Conservation (phyloP, 2,113 vertebrate species). For the Ardeotis arabs region DNA sequence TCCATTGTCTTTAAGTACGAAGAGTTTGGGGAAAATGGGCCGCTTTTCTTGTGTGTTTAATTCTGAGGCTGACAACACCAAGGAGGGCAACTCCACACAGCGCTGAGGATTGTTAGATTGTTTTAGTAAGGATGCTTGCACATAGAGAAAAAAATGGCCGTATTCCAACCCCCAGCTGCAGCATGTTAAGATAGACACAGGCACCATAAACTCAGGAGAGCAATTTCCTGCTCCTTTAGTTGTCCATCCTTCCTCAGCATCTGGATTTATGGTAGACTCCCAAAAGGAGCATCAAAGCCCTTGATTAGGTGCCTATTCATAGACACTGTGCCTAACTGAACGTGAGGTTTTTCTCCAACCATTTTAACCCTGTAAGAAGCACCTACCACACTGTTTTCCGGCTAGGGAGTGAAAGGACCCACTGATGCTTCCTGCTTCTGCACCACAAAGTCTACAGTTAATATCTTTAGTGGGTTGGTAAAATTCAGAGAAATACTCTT, state of each 20-base stretch:
- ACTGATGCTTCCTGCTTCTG: background rate
- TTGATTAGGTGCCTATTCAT: background rate
- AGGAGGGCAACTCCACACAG: background rate
- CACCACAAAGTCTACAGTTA: too few relatives aligned
- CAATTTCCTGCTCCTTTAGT: background rate
- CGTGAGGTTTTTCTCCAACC: background rate
- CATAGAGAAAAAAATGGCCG: background rate
- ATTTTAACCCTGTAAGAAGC: background rate
- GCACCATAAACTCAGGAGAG: background rate
- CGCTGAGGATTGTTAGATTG: background rate
- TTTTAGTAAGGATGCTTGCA: background rate
- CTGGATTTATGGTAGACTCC: background rate
- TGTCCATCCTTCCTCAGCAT: background rate
- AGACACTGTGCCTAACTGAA: background rate
- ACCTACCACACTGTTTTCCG: background rate
- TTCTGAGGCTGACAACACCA: background rate
- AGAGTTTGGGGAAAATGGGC: accelerated
- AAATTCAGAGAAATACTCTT: background rate
- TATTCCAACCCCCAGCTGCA: background rate
- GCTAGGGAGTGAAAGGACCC: background rate
- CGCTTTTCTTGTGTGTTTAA: background rate
- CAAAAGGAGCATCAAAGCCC: background rate
- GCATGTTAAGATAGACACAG: background rate
- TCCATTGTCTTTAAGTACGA: background rate
- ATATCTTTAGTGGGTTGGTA: background rate